These are phyloP conservation scores for Vidua chalybeata DNA, from an alignment of 2,113 vertebrate species.

Conservation along the genomic window DNA sequence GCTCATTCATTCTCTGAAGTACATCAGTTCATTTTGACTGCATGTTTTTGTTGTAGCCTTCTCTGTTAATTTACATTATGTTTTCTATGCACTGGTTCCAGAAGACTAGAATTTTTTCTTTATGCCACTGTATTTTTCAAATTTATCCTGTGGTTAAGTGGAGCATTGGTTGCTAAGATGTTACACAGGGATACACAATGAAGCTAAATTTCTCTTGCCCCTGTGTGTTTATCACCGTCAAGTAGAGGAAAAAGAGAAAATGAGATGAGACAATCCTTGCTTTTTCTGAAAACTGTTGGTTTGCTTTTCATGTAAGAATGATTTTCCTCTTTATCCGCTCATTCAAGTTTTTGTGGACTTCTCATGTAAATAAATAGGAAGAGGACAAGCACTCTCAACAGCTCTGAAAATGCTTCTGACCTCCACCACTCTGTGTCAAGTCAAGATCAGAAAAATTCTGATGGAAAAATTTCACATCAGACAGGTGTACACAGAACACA, in stretches of 20 bases:
- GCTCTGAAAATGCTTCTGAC: background rate
- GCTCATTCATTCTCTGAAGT: background rate
- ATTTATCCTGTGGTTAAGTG: background rate
- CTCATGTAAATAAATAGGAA: background rate
- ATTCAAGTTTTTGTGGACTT: background rate
- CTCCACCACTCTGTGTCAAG: background rate
- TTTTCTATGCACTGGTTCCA: background rate
- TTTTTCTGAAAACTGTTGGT: background rate
- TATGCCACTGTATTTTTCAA: background rate
- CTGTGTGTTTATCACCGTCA: background rate
- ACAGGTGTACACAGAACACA: background rate
- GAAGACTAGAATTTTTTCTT: background rate
- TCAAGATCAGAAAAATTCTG: background rate
- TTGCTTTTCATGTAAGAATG: background rate
- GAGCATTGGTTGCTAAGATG: background rate
- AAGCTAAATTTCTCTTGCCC: background rate
- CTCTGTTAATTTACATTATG: background rate
- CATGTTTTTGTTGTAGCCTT: background rate
- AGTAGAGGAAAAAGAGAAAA: background rate
- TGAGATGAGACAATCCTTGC: background rate
- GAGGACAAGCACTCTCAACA: background rate
- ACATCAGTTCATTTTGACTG: background rate
- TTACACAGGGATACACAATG: background rate
- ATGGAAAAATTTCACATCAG: background rate
- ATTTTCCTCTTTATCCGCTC: background rate